These are phyloP conservation scores for Pycnonotus jocosus DNA, from an alignment of 2,113 vertebrate species.

Conservation along the genomic window DNA sequence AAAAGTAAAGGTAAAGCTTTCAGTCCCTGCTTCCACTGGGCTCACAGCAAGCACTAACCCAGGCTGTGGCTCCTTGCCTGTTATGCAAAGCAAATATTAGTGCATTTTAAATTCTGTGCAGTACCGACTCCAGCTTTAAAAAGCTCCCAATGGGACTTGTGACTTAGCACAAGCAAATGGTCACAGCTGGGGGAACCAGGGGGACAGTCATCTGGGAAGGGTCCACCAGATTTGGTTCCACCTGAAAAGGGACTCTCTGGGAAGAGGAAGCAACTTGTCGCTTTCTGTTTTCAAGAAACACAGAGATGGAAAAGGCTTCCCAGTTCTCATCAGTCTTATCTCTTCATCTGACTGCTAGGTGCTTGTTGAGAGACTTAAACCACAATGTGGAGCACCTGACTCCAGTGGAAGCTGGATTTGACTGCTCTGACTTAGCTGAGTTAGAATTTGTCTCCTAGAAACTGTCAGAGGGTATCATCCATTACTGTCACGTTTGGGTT, in stretches of 20 bases:
- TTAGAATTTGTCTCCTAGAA: neutral
- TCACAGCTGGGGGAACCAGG: neutral
- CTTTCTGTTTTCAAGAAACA: neutral
- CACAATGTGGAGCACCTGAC: neutral
- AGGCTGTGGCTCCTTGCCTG: neutral
- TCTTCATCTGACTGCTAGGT: neutral
- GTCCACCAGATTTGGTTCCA: neutral
- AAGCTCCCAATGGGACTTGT: neutral
- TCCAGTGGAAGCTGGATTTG: neutral
- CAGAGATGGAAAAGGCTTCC: neutral
- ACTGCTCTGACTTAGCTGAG: neutral
- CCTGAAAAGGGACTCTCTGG: neutral
- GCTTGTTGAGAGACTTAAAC: neutral
- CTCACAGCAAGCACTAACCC: rapidly evolving
- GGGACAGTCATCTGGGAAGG: neutral
- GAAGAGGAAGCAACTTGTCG: neutral
- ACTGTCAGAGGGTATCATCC: neutral
- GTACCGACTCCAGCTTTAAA: neutral
- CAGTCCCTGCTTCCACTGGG: neutral
- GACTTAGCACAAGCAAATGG: neutral
- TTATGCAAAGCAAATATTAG: neutral
- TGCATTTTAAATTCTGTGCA: neutral
- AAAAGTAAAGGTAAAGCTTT: neutral
- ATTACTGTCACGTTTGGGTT: neutral
- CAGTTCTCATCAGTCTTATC: neutral